Percentiles rank a stretch among this genome's conserved stretches.
These are phyloP conservation scores for Eleginops maclovinus DNA, from an alignment of 2,113 vertebrate species.

Conservation along the genomic window DNA sequence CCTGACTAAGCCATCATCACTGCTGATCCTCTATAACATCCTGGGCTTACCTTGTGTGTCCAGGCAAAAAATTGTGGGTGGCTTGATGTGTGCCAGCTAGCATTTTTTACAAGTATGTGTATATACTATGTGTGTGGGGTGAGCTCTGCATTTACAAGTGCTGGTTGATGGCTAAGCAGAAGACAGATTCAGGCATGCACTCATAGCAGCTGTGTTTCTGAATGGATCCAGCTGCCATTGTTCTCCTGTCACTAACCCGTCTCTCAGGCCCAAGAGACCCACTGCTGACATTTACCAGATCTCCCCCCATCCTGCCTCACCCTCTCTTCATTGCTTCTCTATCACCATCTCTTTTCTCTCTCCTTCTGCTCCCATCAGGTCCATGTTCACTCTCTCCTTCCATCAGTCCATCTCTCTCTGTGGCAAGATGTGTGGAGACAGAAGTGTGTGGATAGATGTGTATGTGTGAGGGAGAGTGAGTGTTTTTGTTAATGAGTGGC, in stretches of 20 bases:
- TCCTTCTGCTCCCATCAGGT: constrained; percentile 36
- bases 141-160: constrained; percentile 38
- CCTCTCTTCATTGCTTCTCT: constrained; percentile 42
- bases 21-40: constrained; percentile 53
- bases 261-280: constrained; percentile 80
- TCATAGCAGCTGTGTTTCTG: constrained; percentile 72
- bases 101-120: constrained; percentile 34
- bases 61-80: constrained; percentile 4
- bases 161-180: constrained; percentile 45
- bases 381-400: constrained; percentile 47
- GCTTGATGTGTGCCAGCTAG: constrained; percentile 2
- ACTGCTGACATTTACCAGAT: constrained; percentile 80
- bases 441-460: constrained; percentile 41
- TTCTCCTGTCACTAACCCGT: constrained; percentile 80
- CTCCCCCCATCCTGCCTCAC: constrained; percentile 27
- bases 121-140: constrained; percentile 1
- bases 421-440: constrained; percentile 53
- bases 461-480: constrained; percentile 38
- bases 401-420: constrained; percentile 61
- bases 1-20: constrained; percentile 56
- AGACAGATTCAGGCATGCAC: constrained; percentile 58
- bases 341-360: constrained; percentile 25
- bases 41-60: constrained; percentile 44
- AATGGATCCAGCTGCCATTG: constrained; percentile 79
- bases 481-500: constrained; percentile 85